Evolutionary conservation across 2,113 vertebrate species (phyloP), one percentile per base, ranked within the genome.

Genomic region (Platysteira castanea): DNA sequence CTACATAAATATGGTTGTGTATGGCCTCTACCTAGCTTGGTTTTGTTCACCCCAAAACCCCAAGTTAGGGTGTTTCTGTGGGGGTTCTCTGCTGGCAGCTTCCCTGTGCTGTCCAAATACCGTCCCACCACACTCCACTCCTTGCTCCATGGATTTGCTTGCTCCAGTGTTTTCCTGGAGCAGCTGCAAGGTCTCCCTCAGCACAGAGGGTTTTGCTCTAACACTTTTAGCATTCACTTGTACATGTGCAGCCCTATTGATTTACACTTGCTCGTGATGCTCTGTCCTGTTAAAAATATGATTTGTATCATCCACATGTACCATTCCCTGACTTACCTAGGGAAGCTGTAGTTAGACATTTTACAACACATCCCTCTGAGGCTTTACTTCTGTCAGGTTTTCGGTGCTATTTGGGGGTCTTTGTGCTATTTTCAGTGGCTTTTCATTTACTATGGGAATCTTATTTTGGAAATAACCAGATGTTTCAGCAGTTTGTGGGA

Each of bases 391-490:
- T 88, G 13, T 82, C 84, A 69, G 39, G 41, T 37, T 95, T 91
- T 88, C 16, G 9, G 49, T 90, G 63, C 53, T 92, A 28, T 93
- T 93, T 94, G 82, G 59, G 61, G 82, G 30, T 69, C 74, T 79
- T 84, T 39, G 54, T 81, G 90, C 61, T 92, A 68, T 87, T 95
- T 88, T 84, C 3, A 4, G 60, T 75, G 53, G 31, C n/a, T 86
- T 94, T 56, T 87, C 28, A 68, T 93, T 95, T 85, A 52, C 83
- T 91, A 10, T 56, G 77, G 39, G 53, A 37, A 41, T 80, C 47
- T 67, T 87, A 5, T 73, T 93, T 87, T 87, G 84, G 63, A 89
- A 89, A 87, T 67, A 94, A 90, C 46, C 91, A 80, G 73, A 84
- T 65, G 57, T 84, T 87, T 90, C 67, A 74, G 57, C 15, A 65